Evolutionary conservation across 1,140 invertebrate genomes (phyloP).

Genomic region (Hydropsyche tenuis): DNA sequence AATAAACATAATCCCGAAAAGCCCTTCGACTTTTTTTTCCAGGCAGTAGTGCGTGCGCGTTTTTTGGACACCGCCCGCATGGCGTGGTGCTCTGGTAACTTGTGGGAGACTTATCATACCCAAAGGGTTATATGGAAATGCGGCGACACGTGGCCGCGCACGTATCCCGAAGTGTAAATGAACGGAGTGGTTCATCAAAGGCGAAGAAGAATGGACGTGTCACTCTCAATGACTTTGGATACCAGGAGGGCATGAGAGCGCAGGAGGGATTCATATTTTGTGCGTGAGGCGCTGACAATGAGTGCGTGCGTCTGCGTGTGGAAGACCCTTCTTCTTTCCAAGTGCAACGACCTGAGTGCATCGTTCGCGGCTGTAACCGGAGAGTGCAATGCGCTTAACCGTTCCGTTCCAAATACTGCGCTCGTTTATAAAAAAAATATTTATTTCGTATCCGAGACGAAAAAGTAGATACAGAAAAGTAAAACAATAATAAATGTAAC

Average conservation of each 20-base stretch:
- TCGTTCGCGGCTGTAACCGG: neutral
- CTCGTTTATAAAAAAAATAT: neutral
- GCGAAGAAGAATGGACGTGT: conserved; percentile 51
- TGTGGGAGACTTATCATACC: conserved; percentile 49
- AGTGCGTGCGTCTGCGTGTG: neutral
- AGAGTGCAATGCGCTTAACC: neutral
- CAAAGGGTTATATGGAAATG: conserved; percentile 46
- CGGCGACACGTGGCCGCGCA: conserved; percentile 40
- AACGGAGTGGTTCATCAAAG: conserved; percentile 49
- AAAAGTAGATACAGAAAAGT: neutral
- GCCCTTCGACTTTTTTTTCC: conserved; percentile 34
- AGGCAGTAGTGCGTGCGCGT: neutral
- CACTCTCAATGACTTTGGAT: conserved; percentile 50
- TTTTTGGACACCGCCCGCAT: neutral
- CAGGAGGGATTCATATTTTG: conserved; percentile 24
- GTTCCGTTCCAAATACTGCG: neutral
- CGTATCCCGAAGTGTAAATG: conserved; percentile 44
- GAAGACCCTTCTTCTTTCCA: neutral
- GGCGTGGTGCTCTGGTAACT: conserved; percentile 38
- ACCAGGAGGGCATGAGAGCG: conserved; percentile 36
- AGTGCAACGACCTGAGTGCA: neutral
- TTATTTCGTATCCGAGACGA: neutral
- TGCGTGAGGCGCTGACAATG: neutral
- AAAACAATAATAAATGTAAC: neutral
- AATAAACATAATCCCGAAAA: conserved; percentile 50